Evolutionary conservation across 2,888 invertebrate species (phyloP), one percentile per base, ranked within the genome.

Genomic region (Patella caerulea): DNA sequence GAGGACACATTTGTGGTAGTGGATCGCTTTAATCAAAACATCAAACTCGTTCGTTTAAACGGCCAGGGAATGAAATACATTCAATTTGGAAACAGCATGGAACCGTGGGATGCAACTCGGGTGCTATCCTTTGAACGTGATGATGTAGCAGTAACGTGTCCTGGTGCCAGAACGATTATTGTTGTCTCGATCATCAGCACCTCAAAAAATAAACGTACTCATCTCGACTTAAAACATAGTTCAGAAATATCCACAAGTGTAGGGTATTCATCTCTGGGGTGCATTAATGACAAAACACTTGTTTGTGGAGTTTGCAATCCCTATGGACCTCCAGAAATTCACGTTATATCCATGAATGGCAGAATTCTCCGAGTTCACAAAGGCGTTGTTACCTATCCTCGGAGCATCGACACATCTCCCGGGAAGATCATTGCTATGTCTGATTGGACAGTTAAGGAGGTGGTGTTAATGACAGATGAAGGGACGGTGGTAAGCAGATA

Each of bases 1-100:
- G 65, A 55, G 45, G 76, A 79, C 73, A 71, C 74, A 14, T 74
- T 77, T 65, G 77, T 74, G 24, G 74, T 79, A 55, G 24, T 75
- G 0, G 79, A 79, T 70, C 74, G 79, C 52, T 79, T 74, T 65
- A 79, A 79, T 71, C 77, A 77, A 72, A 71, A 72, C 72, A 59
- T 79, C 29, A 79, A 79, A 59, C 72, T 79, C n/a, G 53, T 79
- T 45, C 59, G 52, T n/a, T 65, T 74, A n/a, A 74, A 74, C 5
- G 74, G 74, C 0, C 34, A 24, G 52, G 52, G 65, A 14, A 52
- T 74, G 65, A 69, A 52, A 17, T 52, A 74, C 69, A 45, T 45
- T 45, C 45, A 45, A 9, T 45, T 45, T 45, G 45, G 45, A 9
- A 45, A 9, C 45, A 45, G 1, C 9, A 56, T 59, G 65, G 74